A percentile compares a stretch with the other conserved stretches of the same genome.
phyloP scores from a whole-genome alignment of 1,140 invertebrate species.

The Drosophila carrolli region DNA sequence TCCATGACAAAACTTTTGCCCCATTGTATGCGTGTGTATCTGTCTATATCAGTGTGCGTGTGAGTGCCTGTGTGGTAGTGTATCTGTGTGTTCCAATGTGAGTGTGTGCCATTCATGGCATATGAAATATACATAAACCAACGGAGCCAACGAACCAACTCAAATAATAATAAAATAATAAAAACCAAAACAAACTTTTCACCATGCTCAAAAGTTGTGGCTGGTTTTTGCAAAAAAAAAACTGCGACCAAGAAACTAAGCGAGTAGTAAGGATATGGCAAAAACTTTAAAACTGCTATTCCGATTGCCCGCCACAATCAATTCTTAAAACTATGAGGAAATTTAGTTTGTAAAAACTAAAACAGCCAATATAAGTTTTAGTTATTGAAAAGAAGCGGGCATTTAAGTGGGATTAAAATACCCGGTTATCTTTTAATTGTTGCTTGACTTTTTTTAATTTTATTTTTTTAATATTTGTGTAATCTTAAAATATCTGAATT shows the following conservation, averaged over 20 bases:
- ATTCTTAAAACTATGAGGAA: background rate
- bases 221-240: background rate
- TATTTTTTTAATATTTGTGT: background rate
- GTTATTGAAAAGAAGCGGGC: too few relatives aligned
- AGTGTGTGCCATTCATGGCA: constrained; percentile 20
- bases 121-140: constrained; percentile 53
- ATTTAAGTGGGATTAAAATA: too few relatives aligned
- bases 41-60: background rate
- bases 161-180: constrained; percentile 52
- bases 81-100: background rate
- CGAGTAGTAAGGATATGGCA: background rate
- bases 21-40: constrained; percentile 4
- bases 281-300: constrained; percentile 5
- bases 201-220: constrained; percentile 28
- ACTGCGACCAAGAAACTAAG: constrained; percentile 20
- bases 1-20: constrained; percentile 61
- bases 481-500: background rate
- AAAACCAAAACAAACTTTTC: constrained; percentile 45
- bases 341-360: background rate
- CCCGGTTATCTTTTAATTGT: too few relatives aligned
- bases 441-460: too few relatives aligned
- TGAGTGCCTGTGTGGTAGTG: background rate
- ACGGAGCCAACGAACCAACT: constrained; percentile 33
- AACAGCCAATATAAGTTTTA: too few relatives aligned
- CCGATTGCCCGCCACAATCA: constrained; percentile 2